These are phyloP conservation scores for Sciurus vulgaris DNA, from an alignment of 2,797 vertebrate genomes.

Conservation along the genomic window DNA sequence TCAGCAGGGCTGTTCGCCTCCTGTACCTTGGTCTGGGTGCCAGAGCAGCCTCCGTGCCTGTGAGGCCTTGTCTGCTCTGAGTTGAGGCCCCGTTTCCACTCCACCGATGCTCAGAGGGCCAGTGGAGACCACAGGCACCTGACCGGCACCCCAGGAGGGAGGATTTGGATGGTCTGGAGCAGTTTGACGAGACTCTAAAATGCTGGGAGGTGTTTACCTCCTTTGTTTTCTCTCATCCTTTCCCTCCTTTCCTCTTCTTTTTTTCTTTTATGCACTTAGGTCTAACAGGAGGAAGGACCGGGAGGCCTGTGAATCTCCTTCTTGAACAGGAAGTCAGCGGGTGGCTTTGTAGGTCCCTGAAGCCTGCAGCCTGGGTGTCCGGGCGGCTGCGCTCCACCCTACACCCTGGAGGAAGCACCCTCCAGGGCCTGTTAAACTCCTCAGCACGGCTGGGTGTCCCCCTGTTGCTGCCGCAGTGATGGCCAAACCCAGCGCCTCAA, in stretches of 20 bases:
- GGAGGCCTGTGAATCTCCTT: not conserved
- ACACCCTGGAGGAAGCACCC: too few species aligned
- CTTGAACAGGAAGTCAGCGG: slow-evolving; percentile 6
- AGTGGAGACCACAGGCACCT: slow-evolving; percentile 9
- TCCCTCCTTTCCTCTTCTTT: not conserved
- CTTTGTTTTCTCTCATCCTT: not conserved
- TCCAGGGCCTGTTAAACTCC: too few species aligned
- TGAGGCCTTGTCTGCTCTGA: slow-evolving; percentile 73
- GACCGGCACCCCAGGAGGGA: not conserved
- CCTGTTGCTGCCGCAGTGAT: too few species aligned
- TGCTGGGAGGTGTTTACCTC: not conserved
- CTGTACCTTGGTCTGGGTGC: slow-evolving; percentile 72
- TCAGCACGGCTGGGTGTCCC: too few species aligned
- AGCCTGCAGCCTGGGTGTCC: too few species aligned
- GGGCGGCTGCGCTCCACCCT: too few species aligned
- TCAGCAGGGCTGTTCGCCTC: too few species aligned
- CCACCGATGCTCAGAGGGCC: slow-evolving; percentile 67
- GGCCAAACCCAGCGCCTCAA: too few species aligned
- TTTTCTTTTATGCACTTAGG: not conserved
- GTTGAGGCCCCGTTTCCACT: slow-evolving; percentile 74
- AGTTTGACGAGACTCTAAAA: not conserved
- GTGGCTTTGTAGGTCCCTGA: too few species aligned
- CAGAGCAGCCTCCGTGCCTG: slow-evolving; percentile 65
- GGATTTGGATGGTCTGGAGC: slow-evolving; percentile 26
- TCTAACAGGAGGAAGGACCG: not conserved